phyloP scores from a whole-genome alignment of 1,140 invertebrate species.

The Cotesia chilonis region DNA sequence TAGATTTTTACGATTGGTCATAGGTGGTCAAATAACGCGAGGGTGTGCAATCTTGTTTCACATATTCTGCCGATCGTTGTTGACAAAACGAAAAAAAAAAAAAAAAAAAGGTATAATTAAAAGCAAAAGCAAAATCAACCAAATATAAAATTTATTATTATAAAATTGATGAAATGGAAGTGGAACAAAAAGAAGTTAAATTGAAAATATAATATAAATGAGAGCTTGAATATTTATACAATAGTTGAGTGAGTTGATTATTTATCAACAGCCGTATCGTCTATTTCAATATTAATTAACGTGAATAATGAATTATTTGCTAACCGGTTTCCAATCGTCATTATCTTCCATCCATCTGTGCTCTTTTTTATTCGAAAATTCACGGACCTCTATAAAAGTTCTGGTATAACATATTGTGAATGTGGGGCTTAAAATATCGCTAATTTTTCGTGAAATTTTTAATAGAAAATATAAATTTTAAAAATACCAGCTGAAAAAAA shows the following conservation, averaged over 20 bases:
- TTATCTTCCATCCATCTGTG: not conserved
- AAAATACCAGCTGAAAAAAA: too few relatives aligned
- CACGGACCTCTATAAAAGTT: not conserved
- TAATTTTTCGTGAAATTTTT: not conserved
- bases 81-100: not conserved
- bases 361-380: not conserved
- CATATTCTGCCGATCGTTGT: not conserved
- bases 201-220: slow-evolving; percentile 25
- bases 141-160: not conserved
- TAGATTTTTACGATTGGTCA: slow-evolving; percentile 19
- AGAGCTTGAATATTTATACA: slow-evolving; percentile 17
- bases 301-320: slow-evolving; percentile 51
- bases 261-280: slow-evolving; percentile 40
- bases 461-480: not conserved
- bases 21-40: not conserved
- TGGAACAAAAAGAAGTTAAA: not conserved
- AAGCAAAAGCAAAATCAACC: not conserved
- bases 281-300: slow-evolving; percentile 52
- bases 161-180: slow-evolving; percentile 1
- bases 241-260: slow-evolving; percentile 41
- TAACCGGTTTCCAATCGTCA: slow-evolving; percentile 40
- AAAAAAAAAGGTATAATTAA: not conserved
- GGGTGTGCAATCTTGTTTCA: not conserved
- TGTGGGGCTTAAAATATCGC: not conserved
- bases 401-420: too few relatives aligned